phyloP scores from a whole-genome alignment of 2,113 vertebrate genomes.

The Engystomops pustulosus region DNA sequence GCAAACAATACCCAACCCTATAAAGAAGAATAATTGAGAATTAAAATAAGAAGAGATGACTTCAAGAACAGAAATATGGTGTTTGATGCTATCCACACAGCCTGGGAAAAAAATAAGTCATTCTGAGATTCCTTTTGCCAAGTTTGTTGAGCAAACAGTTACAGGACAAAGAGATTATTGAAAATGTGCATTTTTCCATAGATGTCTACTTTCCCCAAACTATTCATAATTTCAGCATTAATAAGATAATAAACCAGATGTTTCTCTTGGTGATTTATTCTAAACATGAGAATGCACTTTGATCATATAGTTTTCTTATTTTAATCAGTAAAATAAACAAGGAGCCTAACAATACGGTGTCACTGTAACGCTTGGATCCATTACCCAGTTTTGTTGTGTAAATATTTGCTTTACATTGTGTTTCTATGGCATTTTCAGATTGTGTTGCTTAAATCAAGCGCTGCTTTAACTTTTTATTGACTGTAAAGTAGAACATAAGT shows the following conservation, averaged over 20 bases:
- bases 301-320: constrained; percentile 60
- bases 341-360: constrained; percentile 53
- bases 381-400: constrained; percentile 55
- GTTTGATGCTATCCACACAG: not conserved
- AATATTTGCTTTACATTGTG: constrained; percentile 63
- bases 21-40: no score
- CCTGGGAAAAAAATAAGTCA: not conserved
- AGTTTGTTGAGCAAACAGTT: not conserved
- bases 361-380: constrained; percentile 59
- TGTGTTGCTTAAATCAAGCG: constrained; percentile 57
- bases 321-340: constrained; percentile 66
- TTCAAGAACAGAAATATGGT: not conserved
- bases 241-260: constrained; percentile 61
- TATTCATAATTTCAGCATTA: constrained; percentile 62
- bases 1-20: no score
- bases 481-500: constrained; percentile 59
- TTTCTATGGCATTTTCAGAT: constrained; percentile 60
- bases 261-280: constrained; percentile 63
- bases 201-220: constrained; percentile 54
- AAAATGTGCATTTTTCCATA: constrained; percentile 41
- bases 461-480: constrained; percentile 53
- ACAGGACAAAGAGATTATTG: not conserved
- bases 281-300: constrained; percentile 66
- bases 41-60: no score
- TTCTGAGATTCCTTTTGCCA: not conserved